Conservation (phyloP, 2,888 invertebrate genomes). For the Mesorhabditis belari region DNA sequence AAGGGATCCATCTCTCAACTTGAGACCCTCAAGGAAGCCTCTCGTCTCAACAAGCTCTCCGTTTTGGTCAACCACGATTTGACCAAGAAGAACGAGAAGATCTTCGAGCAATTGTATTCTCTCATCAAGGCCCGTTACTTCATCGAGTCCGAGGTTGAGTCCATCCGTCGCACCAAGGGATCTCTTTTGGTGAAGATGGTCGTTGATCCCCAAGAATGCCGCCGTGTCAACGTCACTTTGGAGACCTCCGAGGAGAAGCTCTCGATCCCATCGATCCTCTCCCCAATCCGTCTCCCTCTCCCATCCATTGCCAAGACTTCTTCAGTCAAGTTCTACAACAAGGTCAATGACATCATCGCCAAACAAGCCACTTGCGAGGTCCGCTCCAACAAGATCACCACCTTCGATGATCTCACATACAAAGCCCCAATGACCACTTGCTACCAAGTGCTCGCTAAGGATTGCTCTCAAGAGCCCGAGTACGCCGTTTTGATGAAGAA, state of each 20-base stretch:
- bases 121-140: conserved; percentile 12
- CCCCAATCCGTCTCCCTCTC: conserved; percentile 21
- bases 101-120: conserved; percentile 10
- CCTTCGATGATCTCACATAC: conserved; percentile 49
- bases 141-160: conserved; percentile 3
- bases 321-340: not conserved
- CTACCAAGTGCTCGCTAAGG: conserved; percentile 55
- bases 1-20: conserved; percentile 13
- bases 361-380: conserved; percentile 17
- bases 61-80: conserved; percentile 21
- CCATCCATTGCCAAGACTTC: conserved; percentile 11
- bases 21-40: conserved; percentile 21
- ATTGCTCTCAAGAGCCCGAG: conserved; percentile 52
- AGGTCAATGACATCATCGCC: conserved; percentile 5
- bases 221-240: conserved; percentile 20
- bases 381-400: conserved; percentile 28
- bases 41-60: conserved; percentile 29
- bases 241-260: conserved; percentile 16
- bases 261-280: conserved; percentile 11
- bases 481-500: conserved; percentile 54
- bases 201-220: conserved; percentile 21
- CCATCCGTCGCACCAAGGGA: conserved; percentile 2
- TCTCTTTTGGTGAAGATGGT: conserved; percentile 21
- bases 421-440: conserved; percentile 49
- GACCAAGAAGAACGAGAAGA: conserved; percentile 7